Evolutionary conservation across 2,888 invertebrate genomes (phyloP).

Genomic region (Agriotes lineatus): DNA sequence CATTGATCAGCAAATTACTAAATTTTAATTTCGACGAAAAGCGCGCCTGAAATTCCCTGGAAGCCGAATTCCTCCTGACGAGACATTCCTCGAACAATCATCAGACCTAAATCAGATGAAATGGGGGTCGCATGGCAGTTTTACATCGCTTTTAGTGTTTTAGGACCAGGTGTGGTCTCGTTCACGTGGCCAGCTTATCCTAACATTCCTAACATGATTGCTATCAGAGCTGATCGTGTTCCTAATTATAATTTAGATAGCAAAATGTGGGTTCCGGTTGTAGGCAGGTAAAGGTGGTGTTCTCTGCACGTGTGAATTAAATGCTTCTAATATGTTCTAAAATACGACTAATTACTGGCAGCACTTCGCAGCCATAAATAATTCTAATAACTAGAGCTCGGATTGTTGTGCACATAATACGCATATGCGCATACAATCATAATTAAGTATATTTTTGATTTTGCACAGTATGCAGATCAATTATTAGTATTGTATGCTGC

Average conservation of each 20-base stretch:
- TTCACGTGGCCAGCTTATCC: conserved; percentile 33
- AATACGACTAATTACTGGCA: too few species aligned
- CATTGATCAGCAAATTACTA: conserved; percentile 20
- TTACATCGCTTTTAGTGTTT: conserved; percentile 33
- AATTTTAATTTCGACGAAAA: conserved; percentile 27
- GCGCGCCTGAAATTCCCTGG: background rate
- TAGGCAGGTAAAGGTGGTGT: conserved; percentile 27
- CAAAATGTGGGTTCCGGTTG: conserved; percentile 32
- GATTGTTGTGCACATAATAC: too few species aligned
- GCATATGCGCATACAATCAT: too few species aligned
- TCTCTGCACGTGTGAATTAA: background rate
- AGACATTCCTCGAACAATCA: conserved; percentile 12
- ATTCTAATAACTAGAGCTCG: too few species aligned
- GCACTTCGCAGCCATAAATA: too few species aligned
- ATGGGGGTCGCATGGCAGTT: conserved; percentile 40
- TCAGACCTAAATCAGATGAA: conserved; percentile 24
- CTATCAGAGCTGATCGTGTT: conserved; percentile 34
- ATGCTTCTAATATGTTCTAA: too few species aligned
- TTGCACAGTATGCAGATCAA: too few species aligned
- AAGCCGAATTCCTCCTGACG: background rate
- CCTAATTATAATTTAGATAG: conserved; percentile 41
- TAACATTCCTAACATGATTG: conserved; percentile 37
- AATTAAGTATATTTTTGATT: too few species aligned
- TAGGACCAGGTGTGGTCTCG: conserved; percentile 37
- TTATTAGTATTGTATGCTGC: too few species aligned